Base-by-base conservation (phyloP, 2,797 vertebrate genomes). In the Oceanodroma leucorhoa region DNA sequence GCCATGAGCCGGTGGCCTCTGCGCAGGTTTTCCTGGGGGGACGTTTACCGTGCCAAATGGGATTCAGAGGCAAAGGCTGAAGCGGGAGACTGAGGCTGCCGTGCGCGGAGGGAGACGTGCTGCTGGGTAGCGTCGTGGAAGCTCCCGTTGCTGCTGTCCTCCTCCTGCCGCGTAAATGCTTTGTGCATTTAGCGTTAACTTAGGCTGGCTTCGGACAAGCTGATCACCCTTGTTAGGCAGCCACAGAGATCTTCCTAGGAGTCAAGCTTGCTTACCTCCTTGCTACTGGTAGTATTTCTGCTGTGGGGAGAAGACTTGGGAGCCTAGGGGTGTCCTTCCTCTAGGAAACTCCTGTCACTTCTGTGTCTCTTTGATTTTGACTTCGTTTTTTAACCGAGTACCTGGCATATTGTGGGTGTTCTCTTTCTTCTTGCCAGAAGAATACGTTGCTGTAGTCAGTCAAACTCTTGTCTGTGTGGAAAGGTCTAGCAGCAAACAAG, bases 81-180 rank as follows among this genome's bases (percentile, higher is more conserved):
- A 80, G 30, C 38, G 50, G 40, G 41, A 65, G 60, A 26, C 67
- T 11, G 36, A 54, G 54, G 10, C 34, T 60, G 73, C 54, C 5
- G 0, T 17, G 58, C 46, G 6, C 3, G 1, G 41, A 58, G 71
- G 45, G n/a, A 19, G 46, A 16, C 0, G 3, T 69, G 64, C 34
- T 77, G 32, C 51, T 69, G 55, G 55, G n/a, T 32, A 9, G 36
- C 4, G 5, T 8, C 6, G 6, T 40, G 87, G 64, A 60, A 72
- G 64, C 55, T 90, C 26, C 40, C 5, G 20, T 41, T 61, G 67
- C 72, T 92, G 64, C 61, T 86, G 20, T 48, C n/a, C 36, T 72
- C 24, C 26, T 65, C 46, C 50, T 64, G 78, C 58, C 58, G 91
- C 5, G 2, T 62, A 60, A 72, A 48, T 30, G 38, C 53, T 82